Evolutionary conservation across 2,113 vertebrate genomes (phyloP), one percentile per base, ranked within the genome.

Genomic region (Odontophorus gujanensis): DNA sequence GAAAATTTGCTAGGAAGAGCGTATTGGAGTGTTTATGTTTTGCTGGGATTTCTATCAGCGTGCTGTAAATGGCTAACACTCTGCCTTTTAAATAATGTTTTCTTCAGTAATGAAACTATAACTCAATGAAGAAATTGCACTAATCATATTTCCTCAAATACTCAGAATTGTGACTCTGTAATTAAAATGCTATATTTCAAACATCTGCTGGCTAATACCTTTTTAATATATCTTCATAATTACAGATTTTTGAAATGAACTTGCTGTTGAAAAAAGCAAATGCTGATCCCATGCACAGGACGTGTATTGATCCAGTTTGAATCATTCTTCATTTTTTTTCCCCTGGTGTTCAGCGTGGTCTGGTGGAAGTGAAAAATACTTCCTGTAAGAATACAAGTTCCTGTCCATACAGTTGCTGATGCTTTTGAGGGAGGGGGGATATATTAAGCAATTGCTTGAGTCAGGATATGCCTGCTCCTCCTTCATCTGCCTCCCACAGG

Each of bases 1-100:
- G 40, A 40, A 40, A 40, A 40, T 96, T 97, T 97, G 97, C 97
- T 97, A 97, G 96, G 96, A 97, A 87, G 92, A 95, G 85, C 69
- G 78, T 68, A 79, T 69, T 87, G 85, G 81, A 95, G 94, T 93
- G 87, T 92, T 84, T 77, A 63, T 86, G 84, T 84, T 93, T 85
- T 40, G 40, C 40, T 13, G 40, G 40, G 40, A 40, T 68, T 91
- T 51, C 96, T 84, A 80, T 90, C 77, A 87, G 69, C 36, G 65
- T 74, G 73, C 58, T 66, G 93, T 85, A 95, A 96, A 90, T 74
- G 88, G 50, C 59, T 85, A 91, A 92, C 9, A 36, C 45, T 6
- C 47, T 4, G 14, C 50, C 61, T 89, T 93, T 95, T 89, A 90
- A 95, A 90, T 81, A 82, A 25, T 20, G 34, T 90, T 16, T 30